A percentile compares a stretch with the other conserved stretches of the same genome.
These are phyloP conservation scores for Zaprionus lineosus DNA, from an alignment of 2,888 invertebrate genomes.

Conservation along the genomic window DNA sequence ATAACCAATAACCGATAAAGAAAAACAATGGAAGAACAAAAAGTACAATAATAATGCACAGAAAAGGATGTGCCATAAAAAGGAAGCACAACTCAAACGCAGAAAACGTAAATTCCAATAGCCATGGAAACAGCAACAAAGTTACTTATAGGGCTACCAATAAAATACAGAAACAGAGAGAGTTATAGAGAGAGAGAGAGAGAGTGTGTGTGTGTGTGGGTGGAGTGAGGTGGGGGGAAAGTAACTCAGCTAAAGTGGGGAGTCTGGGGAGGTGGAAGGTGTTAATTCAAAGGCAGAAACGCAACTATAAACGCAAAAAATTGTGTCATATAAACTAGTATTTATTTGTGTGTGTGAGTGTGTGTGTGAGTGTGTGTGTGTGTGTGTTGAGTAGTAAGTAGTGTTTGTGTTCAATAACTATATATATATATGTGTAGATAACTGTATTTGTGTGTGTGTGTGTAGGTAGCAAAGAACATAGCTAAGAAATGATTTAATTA, in stretches of 20 bases:
- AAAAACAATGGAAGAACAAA: constrained; percentile 16
- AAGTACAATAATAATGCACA: constrained; percentile 17
- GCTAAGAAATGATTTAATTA: no score
- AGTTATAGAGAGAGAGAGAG: not conserved
- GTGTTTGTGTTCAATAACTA: no score
- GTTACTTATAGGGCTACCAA: constrained; percentile 25
- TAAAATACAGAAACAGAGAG: constrained; percentile 3
- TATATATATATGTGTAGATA: constrained; percentile 24
- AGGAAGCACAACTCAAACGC: constrained; percentile 38
- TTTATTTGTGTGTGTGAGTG: constrained; percentile 18
- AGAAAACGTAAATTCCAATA: constrained; percentile 52
- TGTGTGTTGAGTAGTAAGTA: no score
- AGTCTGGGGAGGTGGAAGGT: no score
- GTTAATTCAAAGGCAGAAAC: no score
- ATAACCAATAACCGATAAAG: constrained; percentile 13
- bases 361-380: constrained; percentile 7
- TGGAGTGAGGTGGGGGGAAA: not conserved
- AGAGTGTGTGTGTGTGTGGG: not conserved
- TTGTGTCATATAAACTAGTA: no score
- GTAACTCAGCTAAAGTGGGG: no score
- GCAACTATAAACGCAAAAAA: no score
- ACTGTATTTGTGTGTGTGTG: constrained; percentile 17
- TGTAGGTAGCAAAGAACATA: constrained; percentile 39
- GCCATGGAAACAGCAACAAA: constrained; percentile 42
- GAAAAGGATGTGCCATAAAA: constrained; percentile 39